Percentiles rank a stretch among this genome's conserved stretches.
Evolutionary conservation across 2,888 invertebrate species (phyloP).

Genomic region (Tiliacea citrago): DNA sequence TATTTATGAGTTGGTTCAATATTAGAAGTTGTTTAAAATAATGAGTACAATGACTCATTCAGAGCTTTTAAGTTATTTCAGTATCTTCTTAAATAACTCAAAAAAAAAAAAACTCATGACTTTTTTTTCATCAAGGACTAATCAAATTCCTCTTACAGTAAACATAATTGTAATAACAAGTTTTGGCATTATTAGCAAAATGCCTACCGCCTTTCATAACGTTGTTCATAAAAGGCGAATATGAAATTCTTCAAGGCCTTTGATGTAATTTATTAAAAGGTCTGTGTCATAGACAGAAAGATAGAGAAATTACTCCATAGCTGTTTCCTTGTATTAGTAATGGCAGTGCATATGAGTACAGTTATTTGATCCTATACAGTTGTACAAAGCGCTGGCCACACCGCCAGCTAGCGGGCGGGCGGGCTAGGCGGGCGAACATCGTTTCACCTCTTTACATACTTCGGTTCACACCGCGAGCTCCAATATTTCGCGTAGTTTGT

Average conservation of each 20-base stretch:
- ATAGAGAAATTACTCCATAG: background rate
- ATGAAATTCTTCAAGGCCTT: slow-evolving; percentile 14
- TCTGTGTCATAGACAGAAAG: background rate
- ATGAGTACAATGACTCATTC: background rate
- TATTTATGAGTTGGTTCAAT: too few species aligned
- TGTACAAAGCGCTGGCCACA: too few species aligned
- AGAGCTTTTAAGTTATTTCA: background rate
- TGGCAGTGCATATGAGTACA: background rate
- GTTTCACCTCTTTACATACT: too few species aligned
- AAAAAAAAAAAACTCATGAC: background rate
- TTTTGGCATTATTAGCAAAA: background rate
- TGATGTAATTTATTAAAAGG: background rate
- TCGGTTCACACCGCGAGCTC: too few species aligned
- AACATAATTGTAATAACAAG: background rate
- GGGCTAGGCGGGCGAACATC: too few species aligned
- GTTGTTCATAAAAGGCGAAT: background rate
- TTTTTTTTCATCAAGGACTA: background rate
- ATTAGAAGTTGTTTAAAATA: background rate
- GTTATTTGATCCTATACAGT: too few species aligned
- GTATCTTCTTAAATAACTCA: background rate
- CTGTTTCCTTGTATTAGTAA: background rate
- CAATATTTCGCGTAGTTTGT: too few species aligned
- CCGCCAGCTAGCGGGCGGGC: too few species aligned
- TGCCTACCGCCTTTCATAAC: background rate
- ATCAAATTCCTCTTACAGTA: slow-evolving; percentile 13